Percentiles rank a stretch among this genome's conserved stretches.
These are phyloP conservation scores for Chelonus insularis DNA, from an alignment of 1,140 invertebrate genomes.

Conservation along the genomic window DNA sequence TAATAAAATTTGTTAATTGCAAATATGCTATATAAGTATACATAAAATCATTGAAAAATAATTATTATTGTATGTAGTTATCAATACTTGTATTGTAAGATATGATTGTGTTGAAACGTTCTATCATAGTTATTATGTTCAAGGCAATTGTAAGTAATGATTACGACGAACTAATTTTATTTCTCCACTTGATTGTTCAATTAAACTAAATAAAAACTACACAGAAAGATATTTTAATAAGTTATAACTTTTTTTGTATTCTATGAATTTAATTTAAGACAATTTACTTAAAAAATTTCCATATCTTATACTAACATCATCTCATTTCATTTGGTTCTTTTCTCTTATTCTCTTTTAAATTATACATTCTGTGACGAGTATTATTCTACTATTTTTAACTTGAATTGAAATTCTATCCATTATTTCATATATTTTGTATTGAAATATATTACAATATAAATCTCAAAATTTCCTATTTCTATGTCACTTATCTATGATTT, in stretches of 20 bases:
- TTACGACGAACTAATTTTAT: background rate
- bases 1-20: no score
- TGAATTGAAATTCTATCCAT: constrained; percentile 10
- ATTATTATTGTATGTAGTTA: no score
- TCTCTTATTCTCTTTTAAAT: constrained; percentile 7
- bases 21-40: no score
- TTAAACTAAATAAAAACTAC: no score
- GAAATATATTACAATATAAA: no score
- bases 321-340: background rate
- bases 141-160: constrained; percentile 29
- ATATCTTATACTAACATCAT: constrained; percentile 28
- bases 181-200: background rate
- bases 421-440: constrained; percentile 14
- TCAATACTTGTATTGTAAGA: constrained; percentile 21
- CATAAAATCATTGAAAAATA: no score
- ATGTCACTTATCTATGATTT: background rate
- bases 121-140: constrained; percentile 31
- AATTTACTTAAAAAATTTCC: constrained; percentile 25
- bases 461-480: no score
- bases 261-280: constrained; percentile 17
- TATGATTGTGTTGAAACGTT: constrained; percentile 27
- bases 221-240: constrained; percentile 28
- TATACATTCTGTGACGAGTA: constrained; percentile 24
- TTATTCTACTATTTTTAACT: constrained; percentile 23
- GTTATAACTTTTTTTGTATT: constrained; percentile 22